Base-by-base conservation (phyloP, 2,113 vertebrate species). In the Xenotilapia flavipinnis region DNA sequence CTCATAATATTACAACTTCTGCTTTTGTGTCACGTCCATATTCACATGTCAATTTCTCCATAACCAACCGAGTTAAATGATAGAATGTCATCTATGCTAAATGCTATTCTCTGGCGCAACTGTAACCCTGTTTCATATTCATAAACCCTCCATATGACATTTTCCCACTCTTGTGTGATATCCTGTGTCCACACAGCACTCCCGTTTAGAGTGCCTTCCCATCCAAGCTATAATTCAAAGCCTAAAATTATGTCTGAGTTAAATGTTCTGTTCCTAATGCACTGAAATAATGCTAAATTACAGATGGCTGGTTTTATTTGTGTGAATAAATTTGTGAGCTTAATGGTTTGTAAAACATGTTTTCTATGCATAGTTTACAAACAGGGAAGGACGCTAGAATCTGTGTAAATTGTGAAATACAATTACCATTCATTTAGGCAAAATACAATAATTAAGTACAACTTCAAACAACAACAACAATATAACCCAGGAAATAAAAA, bases 331-430 rank as follows among this genome's bases (percentile, higher is more conserved):
- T 95, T 94, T 95, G 80, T 68, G 86, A 84, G 91, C 88, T 89
- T 94, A 95, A 95, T 95, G 94, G 93, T 92, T 96, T 95, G 94
- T 94, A 94, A 95, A 96, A 94, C 93, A 91, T 90, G 91, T 95
- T 95, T 91, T 93, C 82, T 87, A 79, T 82, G 82, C 70, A n/a
- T 82, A 90, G 93, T 92, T 90, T 94, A 93, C 94, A 95, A 95
- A 93, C 92, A 95, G 62, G 40, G 28, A 91, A 81, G 84, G 81
- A 82, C 55, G 87, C 82, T 87, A 17, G 83, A 92, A 91, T 90
- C 56, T 70, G 85, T 92, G 91, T 91, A 89, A 90, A 92, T 92
- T 75, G 84, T 82, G 47, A 90, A 89, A 92, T 84, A 90, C 83
- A 93, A 93, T 90, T 83, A 90, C 58, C 28, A 81, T 84, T 93